phyloP scores from a whole-genome alignment of 2,888 invertebrate species.

The Glyphotaelius pellucidus region DNA sequence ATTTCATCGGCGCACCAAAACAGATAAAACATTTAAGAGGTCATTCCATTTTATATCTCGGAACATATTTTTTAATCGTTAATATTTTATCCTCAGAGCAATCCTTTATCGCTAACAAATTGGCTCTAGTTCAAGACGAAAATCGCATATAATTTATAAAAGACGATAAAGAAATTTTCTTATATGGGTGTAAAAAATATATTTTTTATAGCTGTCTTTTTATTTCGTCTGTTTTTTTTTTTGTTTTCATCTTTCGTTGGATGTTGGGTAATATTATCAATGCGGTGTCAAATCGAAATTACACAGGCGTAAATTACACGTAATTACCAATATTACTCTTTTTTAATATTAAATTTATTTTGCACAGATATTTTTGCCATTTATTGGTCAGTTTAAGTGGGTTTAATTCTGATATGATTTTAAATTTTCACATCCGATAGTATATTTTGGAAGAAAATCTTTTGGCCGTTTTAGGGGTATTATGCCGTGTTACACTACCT shows the following conservation, averaged over 20 bases:
- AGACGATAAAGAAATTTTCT: neutral
- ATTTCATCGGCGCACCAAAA: slow-evolving; percentile 22
- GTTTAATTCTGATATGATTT: too few relatives aligned
- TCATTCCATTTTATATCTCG: slow-evolving; percentile 22
- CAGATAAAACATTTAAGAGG: slow-evolving; percentile 35
- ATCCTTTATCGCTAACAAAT: slow-evolving; percentile 22
- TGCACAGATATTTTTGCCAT: too few relatives aligned
- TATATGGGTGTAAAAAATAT: neutral
- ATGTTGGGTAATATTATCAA: too few relatives aligned
- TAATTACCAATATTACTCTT: too few relatives aligned
- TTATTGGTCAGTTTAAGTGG: too few relatives aligned
- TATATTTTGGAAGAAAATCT: too few relatives aligned
- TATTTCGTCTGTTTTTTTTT: neutral
- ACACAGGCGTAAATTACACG: too few relatives aligned
- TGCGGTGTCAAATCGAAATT: too few relatives aligned
- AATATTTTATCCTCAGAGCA: slow-evolving; percentile 7
- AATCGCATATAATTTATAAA: neutral
- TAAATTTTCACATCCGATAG: too few relatives aligned
- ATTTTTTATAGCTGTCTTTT: neutral
- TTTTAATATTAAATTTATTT: too few relatives aligned
- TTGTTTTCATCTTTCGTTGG: neutral
- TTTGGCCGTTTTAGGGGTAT: too few relatives aligned
- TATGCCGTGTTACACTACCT: too few relatives aligned
- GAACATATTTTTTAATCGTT: slow-evolving; percentile 36
- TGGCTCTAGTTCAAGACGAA: slow-evolving; percentile 3